These are phyloP conservation scores for Listronotus oregonensis DNA, from an alignment of 1,140 invertebrate genomes.

Conservation along the genomic window DNA sequence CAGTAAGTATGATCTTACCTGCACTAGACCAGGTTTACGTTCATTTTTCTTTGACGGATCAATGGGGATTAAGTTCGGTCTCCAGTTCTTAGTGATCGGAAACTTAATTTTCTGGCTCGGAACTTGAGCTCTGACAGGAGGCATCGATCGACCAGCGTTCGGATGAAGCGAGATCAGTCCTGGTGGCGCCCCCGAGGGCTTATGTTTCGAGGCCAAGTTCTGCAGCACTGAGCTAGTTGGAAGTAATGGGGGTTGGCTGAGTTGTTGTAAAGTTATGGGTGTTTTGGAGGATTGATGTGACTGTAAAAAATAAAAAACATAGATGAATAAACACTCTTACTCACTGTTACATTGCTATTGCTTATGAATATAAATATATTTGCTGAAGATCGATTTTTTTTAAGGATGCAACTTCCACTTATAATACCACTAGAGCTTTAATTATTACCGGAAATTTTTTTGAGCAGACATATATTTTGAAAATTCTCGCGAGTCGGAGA, in stretches of 20 bases:
- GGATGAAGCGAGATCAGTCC: constrained; percentile 51
- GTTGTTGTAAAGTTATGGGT: constrained; percentile 52
- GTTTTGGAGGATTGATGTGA: constrained; percentile 44
- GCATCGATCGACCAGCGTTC: constrained; percentile 44
- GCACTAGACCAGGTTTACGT: constrained; percentile 50
- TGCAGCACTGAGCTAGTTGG: constrained; percentile 25
- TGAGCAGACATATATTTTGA: no score
- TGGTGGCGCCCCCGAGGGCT: constrained; percentile 44
- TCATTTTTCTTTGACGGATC: constrained; percentile 54
- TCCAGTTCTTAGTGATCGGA: constrained; percentile 63
- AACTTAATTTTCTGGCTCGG: constrained; percentile 60
- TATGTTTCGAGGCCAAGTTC: constrained; percentile 37
- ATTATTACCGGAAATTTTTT: no score
- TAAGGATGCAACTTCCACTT: no score
- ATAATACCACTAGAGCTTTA: no score
- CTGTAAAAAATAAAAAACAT: constrained; percentile 5
- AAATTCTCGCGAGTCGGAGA: no score
- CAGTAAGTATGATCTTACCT: constrained; percentile 28
- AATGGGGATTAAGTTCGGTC: constrained; percentile 70
- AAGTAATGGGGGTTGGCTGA: constrained; percentile 46
- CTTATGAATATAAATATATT: no score
- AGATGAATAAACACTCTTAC: neutral
- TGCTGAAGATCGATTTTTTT: no score
- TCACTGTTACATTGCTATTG: no score
- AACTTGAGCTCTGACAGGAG: constrained; percentile 42